These are phyloP conservation scores for Leucophenga varia DNA, from an alignment of 1,140 invertebrate genomes.

Conservation along the genomic window DNA sequence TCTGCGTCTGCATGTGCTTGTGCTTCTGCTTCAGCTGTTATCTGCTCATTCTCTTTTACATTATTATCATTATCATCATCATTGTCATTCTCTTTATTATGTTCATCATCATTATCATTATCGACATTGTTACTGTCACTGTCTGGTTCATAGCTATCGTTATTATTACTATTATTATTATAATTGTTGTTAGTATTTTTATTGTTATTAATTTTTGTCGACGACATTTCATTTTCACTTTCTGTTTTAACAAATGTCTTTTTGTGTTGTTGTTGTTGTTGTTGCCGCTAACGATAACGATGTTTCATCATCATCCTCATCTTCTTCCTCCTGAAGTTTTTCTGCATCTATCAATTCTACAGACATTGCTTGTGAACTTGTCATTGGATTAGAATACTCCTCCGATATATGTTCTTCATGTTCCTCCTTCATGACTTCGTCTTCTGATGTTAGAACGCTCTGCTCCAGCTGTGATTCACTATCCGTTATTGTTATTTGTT, in stretches of 20 bases:
- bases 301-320: too few species aligned
- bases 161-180: constrained; percentile 1
- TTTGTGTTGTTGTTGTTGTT: constrained; percentile 18
- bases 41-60: constrained; percentile 3
- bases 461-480: too few species aligned
- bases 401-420: too few species aligned
- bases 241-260: too few species aligned
- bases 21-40: constrained; percentile 2
- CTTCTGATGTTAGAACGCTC: too few species aligned
- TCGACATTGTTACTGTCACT: constrained; percentile 40
- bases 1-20: not conserved
- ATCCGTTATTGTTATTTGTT: too few species aligned
- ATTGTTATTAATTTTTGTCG: constrained; percentile 2
- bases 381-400: too few species aligned
- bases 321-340: too few species aligned
- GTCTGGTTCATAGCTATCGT: constrained; percentile 22
- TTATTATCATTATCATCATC: constrained; percentile 42
- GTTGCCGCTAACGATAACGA: too few species aligned
- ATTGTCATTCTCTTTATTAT: constrained; percentile 38
- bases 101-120: constrained; percentile 40
- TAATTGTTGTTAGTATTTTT: constrained; percentile 10
- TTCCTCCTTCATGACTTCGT: too few species aligned
- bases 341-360: too few species aligned
- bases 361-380: too few species aligned
- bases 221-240: constrained; percentile 1